Evolutionary conservation across 2,797 vertebrate genomes (phyloP).

Genomic region (Aplochiton taeniatus): DNA sequence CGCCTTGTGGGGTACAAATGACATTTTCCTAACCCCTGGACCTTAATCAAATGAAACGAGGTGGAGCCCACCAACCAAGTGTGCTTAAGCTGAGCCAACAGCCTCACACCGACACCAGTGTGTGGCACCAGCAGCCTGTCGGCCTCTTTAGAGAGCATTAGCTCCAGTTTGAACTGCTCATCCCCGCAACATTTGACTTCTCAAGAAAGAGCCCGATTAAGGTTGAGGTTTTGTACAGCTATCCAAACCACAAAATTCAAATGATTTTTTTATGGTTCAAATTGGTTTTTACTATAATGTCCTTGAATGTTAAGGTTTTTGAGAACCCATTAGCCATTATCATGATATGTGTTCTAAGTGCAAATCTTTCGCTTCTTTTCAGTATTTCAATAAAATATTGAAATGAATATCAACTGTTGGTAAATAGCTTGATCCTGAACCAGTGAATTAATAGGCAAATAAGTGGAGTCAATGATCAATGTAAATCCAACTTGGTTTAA

Average conservation of each 20-base stretch:
- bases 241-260: too few relatives aligned
- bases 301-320: too few relatives aligned
- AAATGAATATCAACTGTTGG: too few relatives aligned
- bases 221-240: neutral
- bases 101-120: constrained; percentile 60
- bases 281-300: too few relatives aligned
- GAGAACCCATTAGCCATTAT: constrained; percentile 60
- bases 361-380: too few relatives aligned
- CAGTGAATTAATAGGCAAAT: too few relatives aligned
- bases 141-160: constrained; percentile 36
- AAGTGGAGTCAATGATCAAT: too few relatives aligned
- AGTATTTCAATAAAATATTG: too few relatives aligned
- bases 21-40: constrained; percentile 84
- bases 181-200: neutral
- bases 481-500: too few relatives aligned
- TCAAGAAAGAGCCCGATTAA: neutral
- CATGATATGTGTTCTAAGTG: too few relatives aligned
- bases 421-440: too few relatives aligned
- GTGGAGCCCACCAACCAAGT: constrained; percentile 61
- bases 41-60: constrained; percentile 83
- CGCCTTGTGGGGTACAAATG: constrained; percentile 80
- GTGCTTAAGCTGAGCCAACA: constrained; percentile 48
- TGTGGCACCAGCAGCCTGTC: constrained; percentile 63
- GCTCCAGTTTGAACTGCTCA: constrained; percentile 6
- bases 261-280: too few relatives aligned